A percentile compares a stretch with the other conserved stretches of the same genome.
These are phyloP conservation scores for Promerops cafer DNA, from an alignment of 2,113 vertebrate genomes.

Conservation along the genomic window DNA sequence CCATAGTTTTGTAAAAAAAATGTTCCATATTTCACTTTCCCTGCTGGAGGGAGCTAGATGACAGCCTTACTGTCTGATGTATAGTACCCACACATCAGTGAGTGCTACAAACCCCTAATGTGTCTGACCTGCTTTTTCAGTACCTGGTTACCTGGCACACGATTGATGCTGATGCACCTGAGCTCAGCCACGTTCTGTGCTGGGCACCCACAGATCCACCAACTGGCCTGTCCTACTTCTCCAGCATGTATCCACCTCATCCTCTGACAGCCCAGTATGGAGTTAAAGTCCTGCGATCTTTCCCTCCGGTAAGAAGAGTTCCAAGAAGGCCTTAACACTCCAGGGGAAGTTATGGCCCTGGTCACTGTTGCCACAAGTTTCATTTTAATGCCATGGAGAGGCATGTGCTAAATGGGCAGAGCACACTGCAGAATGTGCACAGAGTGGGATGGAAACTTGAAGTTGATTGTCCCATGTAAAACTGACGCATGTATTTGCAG, in stretches of 20 bases:
- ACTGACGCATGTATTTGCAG: neutral
- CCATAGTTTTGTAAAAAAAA: neutral
- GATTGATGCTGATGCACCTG: slow-evolving; percentile 93
- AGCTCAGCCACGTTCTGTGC: slow-evolving; percentile 91
- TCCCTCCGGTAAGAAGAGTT: slow-evolving; percentile 82
- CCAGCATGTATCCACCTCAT: slow-evolving; percentile 94
- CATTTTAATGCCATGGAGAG: neutral
- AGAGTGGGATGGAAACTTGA: neutral
- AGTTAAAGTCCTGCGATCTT: slow-evolving; percentile 93
- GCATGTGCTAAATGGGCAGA: neutral
- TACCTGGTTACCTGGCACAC: slow-evolving; percentile 97
- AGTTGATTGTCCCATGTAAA: neutral
- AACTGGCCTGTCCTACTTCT: slow-evolving; percentile 97
- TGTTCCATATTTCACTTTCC: neutral
- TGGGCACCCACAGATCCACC: slow-evolving; percentile 95
- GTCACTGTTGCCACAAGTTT: neutral
- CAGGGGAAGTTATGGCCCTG: neutral
- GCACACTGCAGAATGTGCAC: neutral
- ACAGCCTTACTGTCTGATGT: neutral
- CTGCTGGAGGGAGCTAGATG: neutral
- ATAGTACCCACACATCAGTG: neutral
- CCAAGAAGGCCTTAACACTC: neutral
- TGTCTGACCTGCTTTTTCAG: slow-evolving; percentile 64
- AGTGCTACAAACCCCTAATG: neutral
- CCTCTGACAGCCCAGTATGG: slow-evolving; percentile 95